Percentiles rank a stretch among this genome's conserved stretches.
phyloP scores from a whole-genome alignment of 2,113 vertebrate genomes.

The Pholis gunnellus region DNA sequence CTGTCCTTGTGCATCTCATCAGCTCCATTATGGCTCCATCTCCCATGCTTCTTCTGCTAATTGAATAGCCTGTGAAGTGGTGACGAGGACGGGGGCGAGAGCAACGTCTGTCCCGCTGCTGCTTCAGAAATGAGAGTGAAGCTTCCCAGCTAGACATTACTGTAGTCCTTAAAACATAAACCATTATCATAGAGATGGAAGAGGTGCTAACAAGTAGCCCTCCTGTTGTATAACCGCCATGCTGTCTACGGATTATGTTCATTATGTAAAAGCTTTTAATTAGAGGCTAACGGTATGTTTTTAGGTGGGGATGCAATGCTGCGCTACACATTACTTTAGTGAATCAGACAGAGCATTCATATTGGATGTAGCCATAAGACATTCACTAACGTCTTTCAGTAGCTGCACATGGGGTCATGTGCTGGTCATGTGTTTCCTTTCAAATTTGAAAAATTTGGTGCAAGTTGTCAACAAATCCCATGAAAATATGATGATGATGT shows the following conservation, averaged over 20 bases:
- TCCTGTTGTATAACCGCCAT: conserved; percentile 51
- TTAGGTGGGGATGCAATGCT: background rate
- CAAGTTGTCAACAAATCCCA: too few relatives aligned
- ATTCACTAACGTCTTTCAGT: background rate
- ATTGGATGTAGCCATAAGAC: background rate
- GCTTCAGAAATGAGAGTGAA: conserved; percentile 64
- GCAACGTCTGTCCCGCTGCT: conserved; percentile 70
- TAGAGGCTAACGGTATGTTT: conserved; percentile 7
- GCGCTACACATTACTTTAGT: background rate
- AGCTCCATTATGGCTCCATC: conserved; percentile 78
- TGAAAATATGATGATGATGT: too few relatives aligned
- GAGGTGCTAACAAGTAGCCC: conserved; percentile 51
- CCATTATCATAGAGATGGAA: conserved; percentile 61
- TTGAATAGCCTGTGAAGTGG: conserved; percentile 81
- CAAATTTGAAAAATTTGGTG: too few relatives aligned
- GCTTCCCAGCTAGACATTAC: conserved; percentile 55
- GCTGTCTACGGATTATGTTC: conserved; percentile 20
- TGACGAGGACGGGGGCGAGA: conserved; percentile 70
- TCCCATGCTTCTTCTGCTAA: conserved; percentile 77
- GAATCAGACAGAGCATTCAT: background rate
- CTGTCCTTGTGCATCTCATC: conserved; percentile 84
- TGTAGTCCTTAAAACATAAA: conserved; percentile 53
- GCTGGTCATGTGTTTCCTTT: too few relatives aligned
- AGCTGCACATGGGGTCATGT: background rate
- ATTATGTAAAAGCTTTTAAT: conserved; percentile 31